A percentile compares a stretch with the other conserved stretches of the same genome.
Evolutionary conservation across 2,113 vertebrate species (phyloP).

Genomic region (Cyanocitta stelleri): DNA sequence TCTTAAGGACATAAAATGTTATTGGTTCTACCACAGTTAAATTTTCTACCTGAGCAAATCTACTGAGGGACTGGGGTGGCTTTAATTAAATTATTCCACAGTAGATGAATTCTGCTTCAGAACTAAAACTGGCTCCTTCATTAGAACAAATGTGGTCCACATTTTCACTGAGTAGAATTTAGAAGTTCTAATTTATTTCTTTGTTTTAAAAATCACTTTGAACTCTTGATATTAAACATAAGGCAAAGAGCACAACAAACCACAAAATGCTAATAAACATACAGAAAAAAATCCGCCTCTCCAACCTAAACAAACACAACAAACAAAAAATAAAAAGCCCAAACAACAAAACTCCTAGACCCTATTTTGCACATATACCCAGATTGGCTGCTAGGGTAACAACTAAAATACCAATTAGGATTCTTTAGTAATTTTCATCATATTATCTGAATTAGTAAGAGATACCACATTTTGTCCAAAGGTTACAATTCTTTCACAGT

Average conservation of each 20-base stretch:
- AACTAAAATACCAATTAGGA: accelerated
- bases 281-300: neutral
- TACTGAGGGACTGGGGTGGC: neutral
- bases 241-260: neutral
- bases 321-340: neutral
- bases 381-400: neutral
- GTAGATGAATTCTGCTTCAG: neutral
- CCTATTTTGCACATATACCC: neutral
- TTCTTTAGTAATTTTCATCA: neutral
- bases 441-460: neutral
- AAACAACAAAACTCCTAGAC: neutral
- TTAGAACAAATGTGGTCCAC: neutral
- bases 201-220: neutral
- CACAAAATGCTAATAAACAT: neutral
- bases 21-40: neutral
- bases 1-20: neutral
- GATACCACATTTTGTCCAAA: neutral
- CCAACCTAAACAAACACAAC: neutral
- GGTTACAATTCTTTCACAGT: neutral
- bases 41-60: neutral
- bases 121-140: neutral
- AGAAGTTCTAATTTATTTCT: neutral
- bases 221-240: neutral
- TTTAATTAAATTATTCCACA: neutral
- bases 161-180: neutral